phyloP scores from a whole-genome alignment of 2,888 invertebrate species.

The Neria commutata region DNA sequence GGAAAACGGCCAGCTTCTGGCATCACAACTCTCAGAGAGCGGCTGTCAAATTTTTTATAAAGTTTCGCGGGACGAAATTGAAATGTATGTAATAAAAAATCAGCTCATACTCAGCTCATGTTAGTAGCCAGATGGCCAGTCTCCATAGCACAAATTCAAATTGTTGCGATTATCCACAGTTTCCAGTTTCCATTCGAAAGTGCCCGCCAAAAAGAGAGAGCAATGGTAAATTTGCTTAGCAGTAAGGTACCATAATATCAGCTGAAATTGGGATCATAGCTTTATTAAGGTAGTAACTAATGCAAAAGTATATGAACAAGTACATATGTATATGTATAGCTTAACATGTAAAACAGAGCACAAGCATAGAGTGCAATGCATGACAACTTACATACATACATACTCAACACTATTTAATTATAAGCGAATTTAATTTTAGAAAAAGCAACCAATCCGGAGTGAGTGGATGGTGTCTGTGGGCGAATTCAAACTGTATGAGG shows the following conservation, averaged over 20 bases:
- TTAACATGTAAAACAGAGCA: background rate
- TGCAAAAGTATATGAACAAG: slow-evolving; percentile 27
- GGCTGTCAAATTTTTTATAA: no score
- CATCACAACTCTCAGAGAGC: no score
- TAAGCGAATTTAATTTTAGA: background rate
- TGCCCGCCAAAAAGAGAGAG: slow-evolving; percentile 44
- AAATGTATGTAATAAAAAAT: background rate
- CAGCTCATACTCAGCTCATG: background rate
- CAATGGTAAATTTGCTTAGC: slow-evolving; percentile 63
- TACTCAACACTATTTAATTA: background rate
- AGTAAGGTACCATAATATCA: slow-evolving; percentile 64
- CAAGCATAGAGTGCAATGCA: background rate
- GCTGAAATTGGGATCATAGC: slow-evolving; percentile 71
- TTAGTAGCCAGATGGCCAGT: no score
- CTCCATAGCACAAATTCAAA: no score
- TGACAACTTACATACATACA: background rate
- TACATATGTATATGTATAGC: slow-evolving; percentile 23
- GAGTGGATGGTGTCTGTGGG: no score
- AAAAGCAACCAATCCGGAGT: no score
- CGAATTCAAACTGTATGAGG: no score
- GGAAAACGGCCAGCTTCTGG: no score
- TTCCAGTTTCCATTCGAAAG: background rate
- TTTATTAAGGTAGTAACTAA: slow-evolving; percentile 66
- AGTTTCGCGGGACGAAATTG: slow-evolving; percentile 39
- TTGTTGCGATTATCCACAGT: background rate